A percentile compares a stretch with the other conserved stretches of the same genome.
Evolutionary conservation across 2,113 vertebrate species (phyloP).

Genomic region (Stegostoma tigrinum): DNA sequence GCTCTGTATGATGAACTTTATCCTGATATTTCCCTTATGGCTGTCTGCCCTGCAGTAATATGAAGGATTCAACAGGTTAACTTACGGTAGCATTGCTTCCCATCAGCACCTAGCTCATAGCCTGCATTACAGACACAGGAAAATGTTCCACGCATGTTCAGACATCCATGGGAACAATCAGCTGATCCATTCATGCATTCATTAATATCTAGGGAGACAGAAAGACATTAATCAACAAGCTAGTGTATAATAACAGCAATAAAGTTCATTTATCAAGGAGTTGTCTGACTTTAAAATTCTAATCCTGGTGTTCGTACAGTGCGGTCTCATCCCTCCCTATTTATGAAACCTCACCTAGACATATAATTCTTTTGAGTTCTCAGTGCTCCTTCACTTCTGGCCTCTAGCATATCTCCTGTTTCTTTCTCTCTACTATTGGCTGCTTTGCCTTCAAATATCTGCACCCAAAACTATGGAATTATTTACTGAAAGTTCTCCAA

Average conservation of each 20-base stretch:
- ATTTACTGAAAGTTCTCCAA: background rate
- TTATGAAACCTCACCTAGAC: background rate
- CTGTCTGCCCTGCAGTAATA: no score
- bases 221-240: no score
- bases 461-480: background rate
- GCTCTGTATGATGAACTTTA: background rate
- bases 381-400: background rate
- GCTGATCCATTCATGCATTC: slow-evolving; percentile 65
- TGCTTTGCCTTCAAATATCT: no score
- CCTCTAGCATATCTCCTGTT: background rate
- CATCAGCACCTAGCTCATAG: slow-evolving; percentile 79
- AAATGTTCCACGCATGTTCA: slow-evolving; percentile 80
- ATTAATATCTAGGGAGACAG: slow-evolving; percentile 63
- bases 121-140: slow-evolving; percentile 71
- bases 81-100: slow-evolving; percentile 87
- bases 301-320: background rate
- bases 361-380: background rate
- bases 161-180: slow-evolving; percentile 75
- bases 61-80: slow-evolving; percentile 35
- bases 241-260: background rate
- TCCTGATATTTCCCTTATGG: background rate
- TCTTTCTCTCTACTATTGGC: background rate
- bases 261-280: background rate
- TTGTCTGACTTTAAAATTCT: background rate
- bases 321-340: background rate